phyloP scores from a whole-genome alignment of 1,140 invertebrate species.

The Dendrolimus punctatus region DNA sequence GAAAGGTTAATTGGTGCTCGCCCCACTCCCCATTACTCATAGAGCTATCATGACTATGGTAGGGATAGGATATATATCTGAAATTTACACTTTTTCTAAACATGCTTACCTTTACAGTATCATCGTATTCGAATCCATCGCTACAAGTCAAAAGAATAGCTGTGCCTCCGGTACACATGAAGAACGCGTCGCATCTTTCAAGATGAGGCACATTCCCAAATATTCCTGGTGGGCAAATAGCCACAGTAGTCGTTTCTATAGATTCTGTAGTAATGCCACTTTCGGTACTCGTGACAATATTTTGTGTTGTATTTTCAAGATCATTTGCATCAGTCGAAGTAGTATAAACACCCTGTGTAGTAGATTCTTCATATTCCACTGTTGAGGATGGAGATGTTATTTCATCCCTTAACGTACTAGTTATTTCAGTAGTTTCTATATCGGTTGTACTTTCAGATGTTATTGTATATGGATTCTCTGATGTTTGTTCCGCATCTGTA shows the following conservation, averaged over 20 bases:
- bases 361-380: too few relatives aligned
- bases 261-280: neutral
- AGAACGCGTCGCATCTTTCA: constrained; percentile 1
- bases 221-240: constrained; percentile 4
- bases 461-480: too few relatives aligned
- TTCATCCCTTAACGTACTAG: too few relatives aligned
- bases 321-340: too few relatives aligned
- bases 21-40: neutral
- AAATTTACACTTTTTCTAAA: neutral
- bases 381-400: too few relatives aligned
- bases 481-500: too few relatives aligned
- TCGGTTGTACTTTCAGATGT: too few relatives aligned
- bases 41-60: neutral
- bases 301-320: too few relatives aligned
- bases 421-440: too few relatives aligned
- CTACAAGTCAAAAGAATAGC: neutral
- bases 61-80: neutral
- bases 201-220: constrained; percentile 1
- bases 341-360: too few relatives aligned
- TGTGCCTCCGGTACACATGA: neutral
- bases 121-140: constrained; percentile 2
- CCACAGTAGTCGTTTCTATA: constrained; percentile 5
- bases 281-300: too few relatives aligned
- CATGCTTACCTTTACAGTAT: neutral
- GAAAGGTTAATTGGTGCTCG: too few relatives aligned